Percentiles rank a stretch among this genome's conserved stretches.
These are phyloP conservation scores for Cheirogaleus medius DNA, from an alignment of 2,113 vertebrate species.

Conservation along the genomic window DNA sequence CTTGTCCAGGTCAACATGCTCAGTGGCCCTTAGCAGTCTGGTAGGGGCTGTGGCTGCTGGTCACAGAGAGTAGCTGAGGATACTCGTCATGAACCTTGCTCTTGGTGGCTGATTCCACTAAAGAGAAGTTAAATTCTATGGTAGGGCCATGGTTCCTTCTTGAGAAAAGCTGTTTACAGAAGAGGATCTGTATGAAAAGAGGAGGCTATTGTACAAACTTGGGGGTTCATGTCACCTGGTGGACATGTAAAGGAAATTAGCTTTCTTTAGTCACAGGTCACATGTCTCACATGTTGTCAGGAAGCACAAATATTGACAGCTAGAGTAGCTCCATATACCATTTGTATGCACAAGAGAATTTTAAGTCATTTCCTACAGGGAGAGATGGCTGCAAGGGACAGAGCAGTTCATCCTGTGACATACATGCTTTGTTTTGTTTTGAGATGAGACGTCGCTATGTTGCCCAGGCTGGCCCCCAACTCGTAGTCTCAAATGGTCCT, in stretches of 20 bases:
- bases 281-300: background rate
- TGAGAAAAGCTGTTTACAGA: background rate
- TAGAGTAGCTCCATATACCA: background rate
- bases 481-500: background rate
- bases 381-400: background rate
- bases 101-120: background rate
- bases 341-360: background rate
- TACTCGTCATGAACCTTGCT: background rate
- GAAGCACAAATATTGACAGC: background rate
- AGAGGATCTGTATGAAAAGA: background rate
- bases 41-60: background rate
- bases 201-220: background rate
- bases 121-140: background rate
- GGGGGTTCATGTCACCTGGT: background rate
- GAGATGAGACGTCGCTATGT: background rate
- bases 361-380: background rate
- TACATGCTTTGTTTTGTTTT: too few relatives aligned
- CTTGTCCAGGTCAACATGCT: background rate
- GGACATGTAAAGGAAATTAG: background rate
- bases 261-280: background rate
- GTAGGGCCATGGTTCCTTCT: background rate
- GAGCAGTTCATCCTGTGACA: background rate
- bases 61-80: background rate
- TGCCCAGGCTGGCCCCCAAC: background rate
- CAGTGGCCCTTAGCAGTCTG: background rate